These are phyloP conservation scores for Cheirogaleus major DNA, from an alignment of 2,797 vertebrate genomes.

Conservation along the genomic window DNA sequence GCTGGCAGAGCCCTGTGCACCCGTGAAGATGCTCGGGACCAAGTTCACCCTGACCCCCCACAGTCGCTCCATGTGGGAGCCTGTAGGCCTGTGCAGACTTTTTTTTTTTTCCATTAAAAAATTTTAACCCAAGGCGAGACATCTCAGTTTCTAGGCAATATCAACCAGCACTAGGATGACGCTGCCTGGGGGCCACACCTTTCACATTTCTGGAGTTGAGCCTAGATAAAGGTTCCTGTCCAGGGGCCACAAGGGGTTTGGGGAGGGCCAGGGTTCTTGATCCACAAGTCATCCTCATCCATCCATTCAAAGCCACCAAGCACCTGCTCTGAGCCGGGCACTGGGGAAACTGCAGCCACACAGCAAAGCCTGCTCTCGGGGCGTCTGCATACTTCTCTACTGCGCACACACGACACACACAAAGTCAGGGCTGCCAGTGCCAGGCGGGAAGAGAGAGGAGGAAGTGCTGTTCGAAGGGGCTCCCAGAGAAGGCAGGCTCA, in stretches of 20 bases:
- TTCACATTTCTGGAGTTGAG: not conserved
- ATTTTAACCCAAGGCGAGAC: not conserved
- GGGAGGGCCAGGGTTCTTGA: no score
- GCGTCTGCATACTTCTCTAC: not conserved
- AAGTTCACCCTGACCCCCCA: no score
- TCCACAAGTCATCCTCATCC: no score
- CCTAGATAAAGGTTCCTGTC: no score
- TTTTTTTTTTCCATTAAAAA: not conserved
- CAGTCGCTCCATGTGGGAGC: not conserved
- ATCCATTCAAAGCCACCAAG: rapidly evolving
- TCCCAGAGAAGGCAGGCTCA: not conserved
- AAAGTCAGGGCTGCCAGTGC: no score
- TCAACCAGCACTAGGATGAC: rapidly evolving
- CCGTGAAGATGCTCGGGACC: rapidly evolving
- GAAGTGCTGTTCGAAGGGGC: not conserved
- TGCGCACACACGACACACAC: rapidly evolving
- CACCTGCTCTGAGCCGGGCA: not conserved
- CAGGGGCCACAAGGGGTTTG: not conserved
- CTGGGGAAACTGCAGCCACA: not conserved
- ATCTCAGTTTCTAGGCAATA: not conserved
- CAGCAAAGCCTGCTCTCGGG: rapidly evolving
- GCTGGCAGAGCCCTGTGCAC: not conserved
- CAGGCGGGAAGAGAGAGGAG: rapidly evolving
- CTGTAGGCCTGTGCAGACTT: not conserved
- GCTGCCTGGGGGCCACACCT: no score